These are phyloP conservation scores for Dreissena rostriformis DNA, from an alignment of 1,140 invertebrate species.

Conservation along the genomic window DNA sequence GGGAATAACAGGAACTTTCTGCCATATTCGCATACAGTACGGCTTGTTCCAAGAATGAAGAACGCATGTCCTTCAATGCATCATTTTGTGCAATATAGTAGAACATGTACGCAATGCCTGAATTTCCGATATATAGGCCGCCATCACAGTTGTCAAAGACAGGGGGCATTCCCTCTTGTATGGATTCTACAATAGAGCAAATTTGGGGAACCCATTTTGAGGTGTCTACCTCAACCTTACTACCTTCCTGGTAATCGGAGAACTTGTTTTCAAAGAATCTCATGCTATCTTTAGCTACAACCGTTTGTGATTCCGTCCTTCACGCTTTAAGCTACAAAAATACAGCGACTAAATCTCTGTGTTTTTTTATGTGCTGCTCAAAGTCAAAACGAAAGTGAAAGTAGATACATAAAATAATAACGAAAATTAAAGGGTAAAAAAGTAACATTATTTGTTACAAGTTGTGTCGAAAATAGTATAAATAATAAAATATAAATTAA, in stretches of 20 bases:
- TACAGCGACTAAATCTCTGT: too few species aligned
- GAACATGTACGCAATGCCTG: conserved; percentile 82
- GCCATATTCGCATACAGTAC: conserved; percentile 73
- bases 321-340: too few species aligned
- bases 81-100: conserved; percentile 78
- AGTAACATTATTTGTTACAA: too few species aligned
- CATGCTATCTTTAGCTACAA: conserved; percentile 52
- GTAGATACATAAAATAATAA: too few species aligned
- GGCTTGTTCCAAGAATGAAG: conserved; percentile 74
- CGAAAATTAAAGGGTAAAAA: too few species aligned
- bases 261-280: conserved; percentile 78
- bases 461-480: too few species aligned
- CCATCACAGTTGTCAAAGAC: conserved; percentile 78
- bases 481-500: too few species aligned
- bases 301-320: too few species aligned
- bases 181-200: conserved; percentile 60
- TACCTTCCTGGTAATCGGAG: conserved; percentile 68
- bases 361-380: too few species aligned
- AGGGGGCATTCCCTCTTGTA: conserved; percentile 65
- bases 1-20: conserved; percentile 58
- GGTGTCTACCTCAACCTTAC: conserved; percentile 61
- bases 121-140: conserved; percentile 82
- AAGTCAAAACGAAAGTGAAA: too few species aligned
- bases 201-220: conserved; percentile 67
- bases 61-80: conserved; percentile 69